Conservation (phyloP, 2,888 invertebrate genomes). For the Eupithecia inturbata region DNA sequence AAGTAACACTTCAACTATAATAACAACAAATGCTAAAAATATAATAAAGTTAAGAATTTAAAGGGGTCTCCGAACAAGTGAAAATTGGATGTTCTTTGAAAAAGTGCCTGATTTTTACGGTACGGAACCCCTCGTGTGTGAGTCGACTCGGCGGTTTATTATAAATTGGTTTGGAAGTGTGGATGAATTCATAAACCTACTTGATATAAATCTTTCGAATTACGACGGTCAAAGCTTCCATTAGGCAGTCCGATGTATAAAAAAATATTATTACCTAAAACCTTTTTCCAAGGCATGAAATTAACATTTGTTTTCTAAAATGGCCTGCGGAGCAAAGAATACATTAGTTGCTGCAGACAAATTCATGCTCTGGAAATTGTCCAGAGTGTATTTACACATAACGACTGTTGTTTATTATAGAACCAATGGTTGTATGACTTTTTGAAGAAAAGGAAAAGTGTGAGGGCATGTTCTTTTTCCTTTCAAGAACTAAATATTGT, state of each 20-base stretch:
- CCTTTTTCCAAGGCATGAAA: neutral
- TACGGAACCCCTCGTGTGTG: too few species aligned
- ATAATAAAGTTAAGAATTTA: too few species aligned
- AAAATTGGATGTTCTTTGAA: too few species aligned
- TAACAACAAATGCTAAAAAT: too few species aligned
- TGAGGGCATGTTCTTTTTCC: too few species aligned
- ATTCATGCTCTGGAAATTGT: neutral
- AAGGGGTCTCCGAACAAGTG: too few species aligned
- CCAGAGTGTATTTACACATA: neutral
- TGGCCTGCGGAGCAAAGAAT: neutral
- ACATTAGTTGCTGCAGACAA: neutral
- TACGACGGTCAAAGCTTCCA: neutral
- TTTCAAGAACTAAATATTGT: too few species aligned
- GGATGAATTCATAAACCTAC: neutral
- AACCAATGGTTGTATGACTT: neutral
- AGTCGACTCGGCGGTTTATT: too few species aligned
- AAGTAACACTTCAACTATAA: too few species aligned
- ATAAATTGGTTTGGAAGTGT: neutral
- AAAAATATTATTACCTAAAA: conserved; percentile 4
- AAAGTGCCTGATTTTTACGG: too few species aligned
- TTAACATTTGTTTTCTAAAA: neutral
- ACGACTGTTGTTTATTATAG: neutral
- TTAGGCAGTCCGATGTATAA: neutral
- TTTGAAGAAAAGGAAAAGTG: neutral
- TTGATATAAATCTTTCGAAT: neutral